Evolutionary conservation across 2,888 invertebrate genomes (phyloP).

Genomic region (Diloba caeruleocephala): DNA sequence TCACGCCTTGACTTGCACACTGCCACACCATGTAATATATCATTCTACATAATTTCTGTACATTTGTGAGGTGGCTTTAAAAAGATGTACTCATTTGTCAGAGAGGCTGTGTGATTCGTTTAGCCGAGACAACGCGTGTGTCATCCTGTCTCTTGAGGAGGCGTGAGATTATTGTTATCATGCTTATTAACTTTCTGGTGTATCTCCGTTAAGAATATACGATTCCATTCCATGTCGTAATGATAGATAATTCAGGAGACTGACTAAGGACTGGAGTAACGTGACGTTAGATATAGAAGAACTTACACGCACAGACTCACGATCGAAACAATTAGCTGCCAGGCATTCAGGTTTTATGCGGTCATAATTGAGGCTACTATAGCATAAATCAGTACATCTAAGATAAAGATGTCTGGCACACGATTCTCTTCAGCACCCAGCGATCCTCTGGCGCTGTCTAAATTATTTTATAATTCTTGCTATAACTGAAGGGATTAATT

Average conservation of each 20-base stretch:
- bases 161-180: slow-evolving; percentile 3
- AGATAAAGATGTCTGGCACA: too few species aligned
- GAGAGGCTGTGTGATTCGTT: background rate
- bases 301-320: too few species aligned
- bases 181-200: slow-evolving; percentile 5
- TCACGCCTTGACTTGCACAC: too few species aligned
- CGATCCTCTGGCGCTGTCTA: too few species aligned
- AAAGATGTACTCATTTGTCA: slow-evolving; percentile 1
- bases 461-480: too few species aligned
- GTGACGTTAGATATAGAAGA: too few species aligned
- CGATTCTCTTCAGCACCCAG: too few species aligned
- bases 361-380: too few species aligned
- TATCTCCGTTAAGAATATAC: background rate
- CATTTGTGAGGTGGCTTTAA: background rate
- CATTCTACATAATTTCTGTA: background rate
- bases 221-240: slow-evolving; percentile 1
- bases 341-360: too few species aligned
- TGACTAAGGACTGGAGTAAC: background rate
- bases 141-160: background rate
- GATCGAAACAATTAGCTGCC: too few species aligned
- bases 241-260: background rate
- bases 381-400: too few species aligned
- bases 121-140: background rate
- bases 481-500: too few species aligned
- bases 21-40: background rate